Evolutionary conservation across 2,113 vertebrate species (phyloP).

Genomic region (Sylvia atricapilla): DNA sequence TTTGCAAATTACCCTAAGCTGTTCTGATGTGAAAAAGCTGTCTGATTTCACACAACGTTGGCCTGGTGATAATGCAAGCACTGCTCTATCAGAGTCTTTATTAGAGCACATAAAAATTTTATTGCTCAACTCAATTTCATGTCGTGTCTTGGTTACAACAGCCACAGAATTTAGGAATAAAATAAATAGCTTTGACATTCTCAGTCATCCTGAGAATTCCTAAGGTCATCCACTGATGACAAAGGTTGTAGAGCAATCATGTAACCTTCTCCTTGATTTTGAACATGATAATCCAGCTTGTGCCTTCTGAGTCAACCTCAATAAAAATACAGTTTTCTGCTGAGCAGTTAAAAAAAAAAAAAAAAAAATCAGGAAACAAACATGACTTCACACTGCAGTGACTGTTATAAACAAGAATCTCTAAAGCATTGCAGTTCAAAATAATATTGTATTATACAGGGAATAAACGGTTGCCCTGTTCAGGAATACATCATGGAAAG

Average conservation of each 20-base stretch:
- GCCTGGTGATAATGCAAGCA: constrained; percentile 42
- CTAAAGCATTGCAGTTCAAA: constrained; percentile 63
- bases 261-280: constrained; percentile 16
- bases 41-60: constrained; percentile 37
- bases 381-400: constrained; percentile 59
- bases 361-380: not conserved
- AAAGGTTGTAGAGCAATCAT: not conserved
- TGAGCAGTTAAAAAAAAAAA: not conserved
- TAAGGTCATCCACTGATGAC: not conserved
- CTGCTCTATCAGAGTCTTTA: constrained; percentile 27
- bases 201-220: constrained; percentile 30
- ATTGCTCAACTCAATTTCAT: constrained; percentile 55
- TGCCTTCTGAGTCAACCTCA: constrained; percentile 11
- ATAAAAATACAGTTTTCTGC: constrained; percentile 14
- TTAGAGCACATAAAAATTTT: constrained; percentile 48
- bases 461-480: constrained; percentile 58
- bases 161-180: constrained; percentile 30
- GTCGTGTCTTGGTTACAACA: constrained; percentile 60
- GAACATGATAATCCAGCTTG: constrained; percentile 1
- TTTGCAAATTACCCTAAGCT: constrained; percentile 32
- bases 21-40: constrained; percentile 39
- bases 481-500: constrained; percentile 38
- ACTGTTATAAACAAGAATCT: constrained; percentile 69
- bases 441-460: constrained; percentile 53
- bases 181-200: constrained; percentile 35